phyloP scores from a whole-genome alignment of 2,888 invertebrate genomes.

The Calameuta pallipes region DNA sequence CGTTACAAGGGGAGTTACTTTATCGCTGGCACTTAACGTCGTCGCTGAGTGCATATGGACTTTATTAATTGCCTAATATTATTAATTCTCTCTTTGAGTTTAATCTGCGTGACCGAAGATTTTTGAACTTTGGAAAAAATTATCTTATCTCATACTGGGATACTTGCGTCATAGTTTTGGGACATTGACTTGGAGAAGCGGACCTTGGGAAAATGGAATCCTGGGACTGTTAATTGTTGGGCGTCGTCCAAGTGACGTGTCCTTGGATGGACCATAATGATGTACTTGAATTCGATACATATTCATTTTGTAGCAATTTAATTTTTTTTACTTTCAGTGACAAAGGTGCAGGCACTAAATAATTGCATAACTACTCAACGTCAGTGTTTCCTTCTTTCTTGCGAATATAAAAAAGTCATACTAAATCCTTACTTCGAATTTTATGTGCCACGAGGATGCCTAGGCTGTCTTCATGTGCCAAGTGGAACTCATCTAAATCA shows the following conservation, averaged over 20 bases:
- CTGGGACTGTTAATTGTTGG: not conserved
- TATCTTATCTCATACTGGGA: slow-evolving; percentile 20
- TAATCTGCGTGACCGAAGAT: slow-evolving; percentile 6
- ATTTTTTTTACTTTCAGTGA: too few species aligned
- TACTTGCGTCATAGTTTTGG: slow-evolving; percentile 59
- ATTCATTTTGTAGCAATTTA: not conserved
- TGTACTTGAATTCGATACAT: not conserved
- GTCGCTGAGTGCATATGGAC: not conserved
- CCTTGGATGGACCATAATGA: not conserved
- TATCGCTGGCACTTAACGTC: not conserved
- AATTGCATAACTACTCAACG: not conserved
- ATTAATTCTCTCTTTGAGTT: slow-evolving; percentile 17
- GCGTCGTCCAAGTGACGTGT: not conserved
- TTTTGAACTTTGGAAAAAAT: slow-evolving; percentile 36
- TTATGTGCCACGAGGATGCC: not conserved
- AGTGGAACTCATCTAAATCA: not conserved
- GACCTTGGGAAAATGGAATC: slow-evolving; percentile 58
- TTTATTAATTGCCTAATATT: not conserved
- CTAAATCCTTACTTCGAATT: not conserved
- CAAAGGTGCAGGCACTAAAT: not conserved
- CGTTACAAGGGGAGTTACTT: not conserved
- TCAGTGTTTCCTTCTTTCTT: not conserved
- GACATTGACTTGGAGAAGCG: slow-evolving; percentile 58
- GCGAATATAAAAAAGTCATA: not conserved
- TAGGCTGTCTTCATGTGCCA: not conserved